These are phyloP conservation scores for Pantherophis guttatus DNA, from an alignment of 2,113 vertebrate genomes.

Conservation along the genomic window DNA sequence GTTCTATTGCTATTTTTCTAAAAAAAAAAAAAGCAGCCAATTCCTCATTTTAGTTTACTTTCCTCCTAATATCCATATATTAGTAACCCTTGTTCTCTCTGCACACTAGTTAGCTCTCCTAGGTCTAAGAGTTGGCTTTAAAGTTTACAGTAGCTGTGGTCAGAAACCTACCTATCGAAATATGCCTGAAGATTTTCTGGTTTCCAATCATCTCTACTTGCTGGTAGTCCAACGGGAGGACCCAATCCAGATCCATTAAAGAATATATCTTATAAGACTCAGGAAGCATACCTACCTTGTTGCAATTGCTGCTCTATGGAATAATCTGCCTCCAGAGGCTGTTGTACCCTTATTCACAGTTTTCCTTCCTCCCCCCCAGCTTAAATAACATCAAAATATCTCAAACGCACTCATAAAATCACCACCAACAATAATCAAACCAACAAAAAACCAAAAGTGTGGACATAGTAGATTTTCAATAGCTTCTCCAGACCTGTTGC, in stretches of 20 bases:
- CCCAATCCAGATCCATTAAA: neutral
- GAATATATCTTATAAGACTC: neutral
- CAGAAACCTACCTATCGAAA: neutral
- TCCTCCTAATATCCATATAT: neutral
- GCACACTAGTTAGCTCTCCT: neutral
- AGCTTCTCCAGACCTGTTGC: neutral
- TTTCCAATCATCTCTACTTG: neutral
- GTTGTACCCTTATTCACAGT: neutral
- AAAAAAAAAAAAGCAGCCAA: neutral
- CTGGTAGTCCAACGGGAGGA: neutral
- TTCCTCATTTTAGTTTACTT: neutral
- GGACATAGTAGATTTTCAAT: neutral
- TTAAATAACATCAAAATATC: neutral
- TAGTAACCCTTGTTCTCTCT: neutral
- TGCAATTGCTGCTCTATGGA: neutral
- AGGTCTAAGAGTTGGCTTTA: neutral
- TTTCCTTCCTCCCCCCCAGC: neutral
- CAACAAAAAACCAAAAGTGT: neutral
- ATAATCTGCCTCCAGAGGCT: neutral
- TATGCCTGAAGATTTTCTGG: neutral
- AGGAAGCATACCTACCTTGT: neutral
- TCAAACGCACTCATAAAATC: neutral
- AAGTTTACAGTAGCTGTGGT: neutral
- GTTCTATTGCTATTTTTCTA: neutral
- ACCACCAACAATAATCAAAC: neutral